Conservation (phyloP, 1,140 invertebrate species). For the Elymnias hypermnestra region DNA sequence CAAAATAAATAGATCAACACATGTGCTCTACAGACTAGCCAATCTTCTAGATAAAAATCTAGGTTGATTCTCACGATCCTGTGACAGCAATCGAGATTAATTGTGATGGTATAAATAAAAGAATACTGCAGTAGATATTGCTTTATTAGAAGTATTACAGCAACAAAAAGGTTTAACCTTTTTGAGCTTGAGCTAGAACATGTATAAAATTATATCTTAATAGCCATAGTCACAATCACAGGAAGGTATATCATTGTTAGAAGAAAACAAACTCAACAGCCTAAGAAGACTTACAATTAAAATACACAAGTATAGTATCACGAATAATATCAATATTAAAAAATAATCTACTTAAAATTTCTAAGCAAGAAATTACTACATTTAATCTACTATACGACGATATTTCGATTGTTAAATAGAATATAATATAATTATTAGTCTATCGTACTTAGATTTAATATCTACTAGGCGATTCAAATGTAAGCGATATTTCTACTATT, state of each 20-base stretch:
- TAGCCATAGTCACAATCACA: slow-evolving; percentile 70
- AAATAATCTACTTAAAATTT: slow-evolving; percentile 15
- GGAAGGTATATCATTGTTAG: slow-evolving; percentile 42
- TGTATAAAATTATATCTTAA: slow-evolving; percentile 66
- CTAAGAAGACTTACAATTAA: slow-evolving; percentile 42
- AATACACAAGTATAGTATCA: slow-evolving; percentile 21
- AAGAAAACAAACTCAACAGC: slow-evolving; percentile 49
- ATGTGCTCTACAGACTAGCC: too few relatives aligned
- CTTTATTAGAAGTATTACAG: slow-evolving; percentile 67
- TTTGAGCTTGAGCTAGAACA: slow-evolving; percentile 58
- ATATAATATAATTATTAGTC: slow-evolving; percentile 10
- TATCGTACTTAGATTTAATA: slow-evolving; percentile 32
- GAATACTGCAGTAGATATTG: slow-evolving; percentile 60
- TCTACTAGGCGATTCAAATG: slow-evolving; percentile 30
- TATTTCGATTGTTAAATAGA: slow-evolving; percentile 9
- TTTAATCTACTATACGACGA: slow-evolving; percentile 15
- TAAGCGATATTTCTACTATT: slow-evolving; percentile 28
- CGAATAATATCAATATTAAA: slow-evolving; percentile 13
- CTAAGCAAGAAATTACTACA: slow-evolving; percentile 19
- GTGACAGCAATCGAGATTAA: too few relatives aligned
- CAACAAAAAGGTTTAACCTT: slow-evolving; percentile 57
- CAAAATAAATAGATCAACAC: too few relatives aligned
- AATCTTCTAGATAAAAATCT: too few relatives aligned
- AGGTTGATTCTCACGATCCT: too few relatives aligned
- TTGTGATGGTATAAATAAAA: too few relatives aligned